phyloP scores from a whole-genome alignment of 2,888 invertebrate species.

The Noctua comes region DNA sequence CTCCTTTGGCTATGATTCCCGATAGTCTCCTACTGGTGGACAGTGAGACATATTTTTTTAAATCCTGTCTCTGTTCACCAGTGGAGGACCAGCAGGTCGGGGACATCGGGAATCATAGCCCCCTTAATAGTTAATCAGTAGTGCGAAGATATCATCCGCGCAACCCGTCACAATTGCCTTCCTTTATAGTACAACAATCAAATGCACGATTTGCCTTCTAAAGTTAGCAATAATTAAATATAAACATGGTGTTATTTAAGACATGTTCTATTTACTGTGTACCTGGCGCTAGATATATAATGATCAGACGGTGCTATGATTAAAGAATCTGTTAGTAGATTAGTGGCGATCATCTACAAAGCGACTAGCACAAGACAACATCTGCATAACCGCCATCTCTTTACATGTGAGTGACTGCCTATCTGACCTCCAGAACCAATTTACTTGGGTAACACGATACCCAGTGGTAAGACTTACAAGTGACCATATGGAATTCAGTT shows the following conservation, averaged over 20 bases:
- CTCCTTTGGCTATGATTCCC: background rate
- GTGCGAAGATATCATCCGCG: slow-evolving; percentile 7
- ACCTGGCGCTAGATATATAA: slow-evolving; percentile 63
- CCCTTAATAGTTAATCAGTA: slow-evolving; percentile 16
- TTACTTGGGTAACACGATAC: background rate
- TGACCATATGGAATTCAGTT: background rate
- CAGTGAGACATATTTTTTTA: background rate
- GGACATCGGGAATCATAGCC: background rate
- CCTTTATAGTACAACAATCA: slow-evolving; percentile 48
- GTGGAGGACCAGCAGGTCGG: background rate
- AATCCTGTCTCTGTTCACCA: background rate
- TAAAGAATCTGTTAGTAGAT: slow-evolving; percentile 60
- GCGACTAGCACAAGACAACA: background rate
- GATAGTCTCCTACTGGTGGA: background rate
- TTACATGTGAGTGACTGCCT: background rate
- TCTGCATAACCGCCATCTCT: too few relatives aligned
- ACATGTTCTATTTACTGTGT: slow-evolving; percentile 43
- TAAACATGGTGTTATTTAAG: slow-evolving; percentile 37
- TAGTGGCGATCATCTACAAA: slow-evolving; percentile 3
- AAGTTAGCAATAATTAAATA: slow-evolving; percentile 58
- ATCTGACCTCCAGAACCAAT: background rate
- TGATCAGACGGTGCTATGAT: slow-evolving; percentile 73
- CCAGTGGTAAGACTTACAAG: background rate
- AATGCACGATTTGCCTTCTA: slow-evolving; percentile 57
- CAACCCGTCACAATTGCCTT: slow-evolving; percentile 39